Evolutionary conservation across 1,140 invertebrate species (phyloP).

Genomic region (Drosophila triauraria): DNA sequence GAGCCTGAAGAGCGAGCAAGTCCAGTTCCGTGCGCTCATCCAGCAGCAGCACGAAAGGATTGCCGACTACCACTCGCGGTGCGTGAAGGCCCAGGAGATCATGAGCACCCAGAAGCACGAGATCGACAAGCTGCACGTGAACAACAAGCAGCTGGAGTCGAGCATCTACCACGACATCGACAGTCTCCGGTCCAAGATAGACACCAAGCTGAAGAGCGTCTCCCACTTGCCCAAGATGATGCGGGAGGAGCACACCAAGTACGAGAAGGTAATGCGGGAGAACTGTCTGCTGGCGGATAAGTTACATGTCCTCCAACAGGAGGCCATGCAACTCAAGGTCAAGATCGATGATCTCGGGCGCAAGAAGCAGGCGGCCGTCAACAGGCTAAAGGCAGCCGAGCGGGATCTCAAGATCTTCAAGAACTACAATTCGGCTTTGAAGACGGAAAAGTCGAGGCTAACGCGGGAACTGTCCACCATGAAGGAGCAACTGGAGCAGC

Average conservation of each 20-base stretch:
- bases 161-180: conserved; percentile 72
- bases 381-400: conserved; percentile 72
- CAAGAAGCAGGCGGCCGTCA: conserved; percentile 65
- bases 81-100: conserved; percentile 76
- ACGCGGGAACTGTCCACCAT: conserved; percentile 54
- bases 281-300: conserved; percentile 71
- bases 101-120: conserved; percentile 78
- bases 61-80: conserved; percentile 70
- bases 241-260: conserved; percentile 69
- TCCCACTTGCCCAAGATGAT: conserved; percentile 68
- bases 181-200: conserved; percentile 65
- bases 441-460: conserved; percentile 67
- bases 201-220: conserved; percentile 65
- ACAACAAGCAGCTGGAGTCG: conserved; percentile 74
- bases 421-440: conserved; percentile 72
- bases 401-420: conserved; percentile 79
- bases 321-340: conserved; percentile 63
- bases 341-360: conserved; percentile 75
- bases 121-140: conserved; percentile 75
- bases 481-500: conserved; percentile 64
- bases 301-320: conserved; percentile 61
- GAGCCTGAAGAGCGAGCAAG: conserved; percentile 66
- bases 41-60: conserved; percentile 72
- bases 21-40: conserved; percentile 62
- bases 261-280: conserved; percentile 71